Conservation (phyloP, 2,888 invertebrate species). For the Elysia crispata region DNA sequence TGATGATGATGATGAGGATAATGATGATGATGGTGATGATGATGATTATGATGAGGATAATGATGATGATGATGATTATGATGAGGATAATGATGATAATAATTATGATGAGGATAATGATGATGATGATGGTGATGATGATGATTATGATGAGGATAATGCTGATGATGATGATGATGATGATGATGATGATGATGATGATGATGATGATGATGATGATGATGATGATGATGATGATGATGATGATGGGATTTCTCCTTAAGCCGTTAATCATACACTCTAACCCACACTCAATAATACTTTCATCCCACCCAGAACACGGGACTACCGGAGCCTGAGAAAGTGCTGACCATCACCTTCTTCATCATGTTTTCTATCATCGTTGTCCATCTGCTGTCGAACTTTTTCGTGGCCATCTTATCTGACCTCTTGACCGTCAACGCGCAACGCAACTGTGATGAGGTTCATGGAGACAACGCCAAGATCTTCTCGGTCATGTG, state of each 20-base stretch:
- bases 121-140: constrained; percentile 30
- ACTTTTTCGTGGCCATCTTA: constrained; percentile 37
- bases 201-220: constrained; percentile 39
- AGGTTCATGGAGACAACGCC: constrained; percentile 35
- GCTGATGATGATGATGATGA: constrained; percentile 25
- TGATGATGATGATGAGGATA: constrained; percentile 36
- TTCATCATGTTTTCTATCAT: constrained; percentile 33
- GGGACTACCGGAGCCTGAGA: constrained; percentile 13
- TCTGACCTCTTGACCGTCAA: constrained; percentile 30
- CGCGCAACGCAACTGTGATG: constrained; percentile 33
- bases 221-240: constrained; percentile 37
- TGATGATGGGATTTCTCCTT: background rate
- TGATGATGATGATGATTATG: constrained; percentile 26
- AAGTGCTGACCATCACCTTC: constrained; percentile 21
- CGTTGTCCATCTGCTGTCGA: constrained; percentile 22
- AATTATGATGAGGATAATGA: constrained; percentile 34
- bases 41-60: constrained; percentile 22
- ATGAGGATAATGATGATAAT: constrained; percentile 32
- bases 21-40: constrained; percentile 29
- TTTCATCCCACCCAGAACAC: constrained; percentile 39
- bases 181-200: constrained; percentile 30
- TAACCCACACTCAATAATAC: too few relatives aligned
- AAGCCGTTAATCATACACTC: too few relatives aligned
- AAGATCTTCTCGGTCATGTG: constrained; percentile 33
- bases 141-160: constrained; percentile 22